Base-by-base conservation (phyloP, 2,888 invertebrate genomes). In the Eumacrocentrus americanus region DNA sequence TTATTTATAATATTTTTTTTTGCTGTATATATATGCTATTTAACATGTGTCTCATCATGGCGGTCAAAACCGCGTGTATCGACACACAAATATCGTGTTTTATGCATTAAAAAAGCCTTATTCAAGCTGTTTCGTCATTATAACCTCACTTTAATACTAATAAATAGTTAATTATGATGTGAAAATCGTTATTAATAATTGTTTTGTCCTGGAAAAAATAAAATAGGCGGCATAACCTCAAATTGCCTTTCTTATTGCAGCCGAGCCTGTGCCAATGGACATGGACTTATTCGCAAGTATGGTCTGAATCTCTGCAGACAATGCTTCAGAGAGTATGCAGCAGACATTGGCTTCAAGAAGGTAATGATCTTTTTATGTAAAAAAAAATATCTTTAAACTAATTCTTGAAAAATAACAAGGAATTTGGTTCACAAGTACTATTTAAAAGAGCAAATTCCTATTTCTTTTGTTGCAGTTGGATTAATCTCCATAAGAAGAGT, bases 261-360 rank as follows among this genome's bases (percentile, higher is more conserved):
- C 86, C 97, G 98, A 72, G 94, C 99, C 58, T 99, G 99, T 85
- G 94, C 95, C 66, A 98, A 98, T 84, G 90, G 91, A 78, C 99
- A 99, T 82, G 99, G 98, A 81, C 87, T 99, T 65, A 98, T 98
- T 81, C 88, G 98, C 69, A 98, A 98, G 84, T 98, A 98, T 81
- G 95, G 95, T 46, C 85, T 98, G 70, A 95, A 97, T 82, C 91
- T 98, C 76, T 98, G 98, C 88, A 88, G 98, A 79, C 95, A 97
- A 82, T 98, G 98, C 84, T 98, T 98, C 86, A 90, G 98, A 82
- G 97, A 98, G 82, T 98, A 99, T 82, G 95, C 99, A 69, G 88
- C 89, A 76, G 97, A 98, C 80, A 99, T 99, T 85, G 99, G 99
- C 75, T 99, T 99, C 86, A 99, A 98, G 85, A 99, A 99, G 93